Evolutionary conservation across 2,113 vertebrate species (phyloP).

Genomic region (Malurus cyaneus): DNA sequence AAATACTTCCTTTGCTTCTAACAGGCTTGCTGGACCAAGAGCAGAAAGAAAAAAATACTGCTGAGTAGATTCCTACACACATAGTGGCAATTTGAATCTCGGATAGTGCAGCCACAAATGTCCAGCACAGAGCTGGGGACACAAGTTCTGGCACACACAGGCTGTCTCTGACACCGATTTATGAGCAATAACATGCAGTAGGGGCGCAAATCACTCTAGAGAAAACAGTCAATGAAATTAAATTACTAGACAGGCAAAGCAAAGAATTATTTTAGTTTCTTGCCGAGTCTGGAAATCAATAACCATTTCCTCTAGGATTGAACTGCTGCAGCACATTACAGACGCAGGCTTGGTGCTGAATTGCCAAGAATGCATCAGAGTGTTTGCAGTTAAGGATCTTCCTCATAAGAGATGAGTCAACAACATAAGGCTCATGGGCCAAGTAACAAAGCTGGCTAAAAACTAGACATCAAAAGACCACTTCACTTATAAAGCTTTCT

Average conservation of each 20-base stretch:
- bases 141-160: background rate
- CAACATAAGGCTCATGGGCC: background rate
- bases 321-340: background rate
- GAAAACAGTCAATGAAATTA: background rate
- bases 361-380: background rate
- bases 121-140: background rate
- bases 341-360: background rate
- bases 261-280: background rate
- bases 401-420: background rate
- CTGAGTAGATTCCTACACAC: background rate
- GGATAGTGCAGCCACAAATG: background rate
- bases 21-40: background rate
- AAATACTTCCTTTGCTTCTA: background rate
- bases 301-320: background rate
- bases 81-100: background rate
- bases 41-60: background rate
- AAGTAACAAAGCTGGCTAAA: background rate
- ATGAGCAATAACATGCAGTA: background rate
- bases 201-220: background rate
- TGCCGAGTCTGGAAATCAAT: background rate
- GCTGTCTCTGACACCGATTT: background rate
- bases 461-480: background rate
- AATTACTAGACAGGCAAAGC: background rate
- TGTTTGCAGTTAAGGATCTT: background rate
- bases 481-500: conserved; percentile 8